Evolutionary conservation across 2,113 vertebrate genomes (phyloP).

Genomic region (Scatophagus argus): DNA sequence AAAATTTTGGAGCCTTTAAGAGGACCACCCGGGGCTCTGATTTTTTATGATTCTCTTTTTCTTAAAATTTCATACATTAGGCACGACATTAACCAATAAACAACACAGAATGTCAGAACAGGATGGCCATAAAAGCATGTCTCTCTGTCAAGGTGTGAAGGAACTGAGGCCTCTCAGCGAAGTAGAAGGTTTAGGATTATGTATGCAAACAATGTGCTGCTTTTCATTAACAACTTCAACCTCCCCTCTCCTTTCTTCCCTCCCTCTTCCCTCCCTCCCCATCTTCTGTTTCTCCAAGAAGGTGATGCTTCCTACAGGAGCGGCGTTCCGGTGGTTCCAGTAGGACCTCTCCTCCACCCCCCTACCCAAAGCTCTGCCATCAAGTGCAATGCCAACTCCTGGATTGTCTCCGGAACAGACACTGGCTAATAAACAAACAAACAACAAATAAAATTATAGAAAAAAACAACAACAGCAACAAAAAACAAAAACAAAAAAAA

Average conservation of each 20-base stretch:
- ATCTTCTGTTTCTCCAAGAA: slow-evolving; percentile 92
- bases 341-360: slow-evolving; percentile 88
- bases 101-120: background rate
- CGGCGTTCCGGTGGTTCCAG: slow-evolving; percentile 99
- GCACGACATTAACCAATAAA: background rate
- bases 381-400: slow-evolving; percentile 99
- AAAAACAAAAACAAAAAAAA: slow-evolving; percentile 28
- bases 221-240: slow-evolving; percentile 62
- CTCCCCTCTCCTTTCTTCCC: slow-evolving; percentile 24
- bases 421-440: slow-evolving; percentile 91
- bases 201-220: slow-evolving; percentile 40
- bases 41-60: background rate
- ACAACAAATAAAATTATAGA: slow-evolving; percentile 67
- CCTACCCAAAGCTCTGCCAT: slow-evolving; percentile 96
- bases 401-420: slow-evolving; percentile 96
- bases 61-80: background rate
- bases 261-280: slow-evolving; percentile 42
- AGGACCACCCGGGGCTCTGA: background rate
- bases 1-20: too few species aligned
- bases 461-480: slow-evolving; percentile 17
- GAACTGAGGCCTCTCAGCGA: background rate
- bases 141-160: background rate
- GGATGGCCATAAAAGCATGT: background rate
- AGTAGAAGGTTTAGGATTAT: slow-evolving; percentile 1
- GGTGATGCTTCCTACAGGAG: slow-evolving; percentile 99